Conservation (phyloP, 2,113 vertebrate genomes). For the Empidonax traillii region DNA sequence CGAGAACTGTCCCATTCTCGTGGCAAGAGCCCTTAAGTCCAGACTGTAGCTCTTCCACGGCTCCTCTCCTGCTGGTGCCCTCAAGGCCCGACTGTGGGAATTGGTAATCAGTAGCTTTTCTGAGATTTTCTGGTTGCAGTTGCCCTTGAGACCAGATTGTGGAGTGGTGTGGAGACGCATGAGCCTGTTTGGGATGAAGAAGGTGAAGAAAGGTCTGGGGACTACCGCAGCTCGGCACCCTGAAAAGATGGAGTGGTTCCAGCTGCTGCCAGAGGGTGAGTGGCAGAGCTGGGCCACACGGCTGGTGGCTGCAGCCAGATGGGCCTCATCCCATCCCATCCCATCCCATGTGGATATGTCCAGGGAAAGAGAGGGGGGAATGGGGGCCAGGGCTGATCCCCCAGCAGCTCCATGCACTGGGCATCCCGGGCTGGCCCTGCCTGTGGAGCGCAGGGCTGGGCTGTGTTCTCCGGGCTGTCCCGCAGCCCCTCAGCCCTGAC, state of each 20-base stretch:
- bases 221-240: fast-evolving
- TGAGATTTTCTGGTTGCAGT: neutral
- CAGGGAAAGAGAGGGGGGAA: neutral
- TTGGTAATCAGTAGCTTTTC: no score
- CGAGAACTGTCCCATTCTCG: neutral
- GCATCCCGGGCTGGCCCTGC: no score
- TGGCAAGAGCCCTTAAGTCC: neutral
- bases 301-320: neutral
- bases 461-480: no score
- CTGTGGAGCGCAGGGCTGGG: no score
- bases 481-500: no score
- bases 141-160: neutral
- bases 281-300: neutral
- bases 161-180: neutral
- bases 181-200: neutral
- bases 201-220: neutral
- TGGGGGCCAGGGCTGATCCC: neutral
- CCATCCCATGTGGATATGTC: neutral
- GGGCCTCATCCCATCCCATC: neutral
- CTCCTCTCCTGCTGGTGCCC: neutral
- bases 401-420: no score
- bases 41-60: neutral
- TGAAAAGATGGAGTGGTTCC: neutral
- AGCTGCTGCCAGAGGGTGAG: neutral
- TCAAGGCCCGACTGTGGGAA: neutral